Evolutionary conservation across 2,113 vertebrate species (phyloP), one percentile per base, ranked within the genome.

Genomic region (Gulo gulo): DNA sequence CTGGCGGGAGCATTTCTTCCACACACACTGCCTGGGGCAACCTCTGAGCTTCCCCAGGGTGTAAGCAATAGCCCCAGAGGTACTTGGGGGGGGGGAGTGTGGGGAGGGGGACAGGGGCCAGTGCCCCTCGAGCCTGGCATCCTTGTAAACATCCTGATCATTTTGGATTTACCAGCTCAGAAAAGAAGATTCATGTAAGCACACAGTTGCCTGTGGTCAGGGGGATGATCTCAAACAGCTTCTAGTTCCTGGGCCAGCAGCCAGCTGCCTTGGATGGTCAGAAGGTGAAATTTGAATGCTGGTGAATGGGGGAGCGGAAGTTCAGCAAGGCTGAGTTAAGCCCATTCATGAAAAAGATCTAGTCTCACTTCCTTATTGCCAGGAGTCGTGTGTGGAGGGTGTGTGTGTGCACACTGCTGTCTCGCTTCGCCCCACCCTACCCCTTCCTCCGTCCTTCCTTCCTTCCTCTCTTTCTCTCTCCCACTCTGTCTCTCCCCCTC

Each of bases 261-360:
- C 97, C 97, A 98, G 97, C 95, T 95, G 91, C 93, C 91, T 95
- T 12, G 81, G 97, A 97, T 95, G 96, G 93, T 96, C 96, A 97
- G 95, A 97, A 97, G 97, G 98, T 97, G 98, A 97, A 93, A 91
- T 95, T 52, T 97, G 96, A 98, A 97, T 74, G 95, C 96, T 92
- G 89, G 82, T 97, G 98, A 98, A 97, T 96, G 98, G 65, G 88
- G 93, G 95, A 96, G 94, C 86, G 97, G 98, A 98, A 98, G 97
- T 91, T 73, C 71, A n/a, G 91, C 91, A 85, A 82, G 92, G 93
- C 96, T 93, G 88, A 97, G 94, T 81, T 86, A 96, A 97, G 96
- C 93, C 95, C 97, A 98, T 98, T 98, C 98, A 98, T 98, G 97
- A 98, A 98, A 97, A 98, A 97, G 96, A 97, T 92, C 98, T 92